Evolutionary conservation across 2,888 invertebrate species (phyloP).

Genomic region (Hofmannophila pseudospretella): DNA sequence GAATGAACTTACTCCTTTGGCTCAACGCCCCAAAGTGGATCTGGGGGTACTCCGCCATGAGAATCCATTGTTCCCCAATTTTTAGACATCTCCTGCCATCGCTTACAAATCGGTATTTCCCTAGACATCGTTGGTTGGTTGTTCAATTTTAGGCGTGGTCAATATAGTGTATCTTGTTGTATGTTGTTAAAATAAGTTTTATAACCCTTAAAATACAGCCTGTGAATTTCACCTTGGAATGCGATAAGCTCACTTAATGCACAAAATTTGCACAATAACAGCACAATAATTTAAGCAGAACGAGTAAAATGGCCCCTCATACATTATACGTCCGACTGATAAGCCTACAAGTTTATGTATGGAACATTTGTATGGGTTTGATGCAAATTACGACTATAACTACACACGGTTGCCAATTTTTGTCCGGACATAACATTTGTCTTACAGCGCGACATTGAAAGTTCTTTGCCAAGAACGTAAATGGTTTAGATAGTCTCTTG

Average conservation of each 20-base stretch:
- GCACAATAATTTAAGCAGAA: constrained; percentile 25
- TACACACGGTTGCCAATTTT: constrained; percentile 10
- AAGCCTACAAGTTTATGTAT: constrained; percentile 26
- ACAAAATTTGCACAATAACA: constrained; percentile 34
- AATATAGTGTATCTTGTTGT: no score
- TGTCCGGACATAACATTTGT: neutral
- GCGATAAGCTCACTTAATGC: constrained; percentile 24
- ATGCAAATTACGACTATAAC: constrained; percentile 14
- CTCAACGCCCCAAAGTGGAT: no score
- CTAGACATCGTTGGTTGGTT: no score
- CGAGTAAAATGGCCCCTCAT: constrained; percentile 17
- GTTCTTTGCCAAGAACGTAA: neutral
- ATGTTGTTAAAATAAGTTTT: no score
- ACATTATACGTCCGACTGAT: constrained; percentile 24
- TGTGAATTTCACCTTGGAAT: constrained; percentile 16
- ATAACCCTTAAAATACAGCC: neutral
- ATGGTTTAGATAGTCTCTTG: no score
- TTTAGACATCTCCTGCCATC: no score
- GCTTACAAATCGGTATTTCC: no score
- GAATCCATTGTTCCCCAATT: no score
- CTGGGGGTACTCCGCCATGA: no score
- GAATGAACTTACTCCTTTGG: no score
- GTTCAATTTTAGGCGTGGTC: no score
- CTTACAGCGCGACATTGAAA: neutral
- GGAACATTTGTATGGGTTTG: constrained; percentile 11